Evolutionary conservation across 1,140 invertebrate genomes (phyloP).

Genomic region (Drosophila micromelanica): DNA sequence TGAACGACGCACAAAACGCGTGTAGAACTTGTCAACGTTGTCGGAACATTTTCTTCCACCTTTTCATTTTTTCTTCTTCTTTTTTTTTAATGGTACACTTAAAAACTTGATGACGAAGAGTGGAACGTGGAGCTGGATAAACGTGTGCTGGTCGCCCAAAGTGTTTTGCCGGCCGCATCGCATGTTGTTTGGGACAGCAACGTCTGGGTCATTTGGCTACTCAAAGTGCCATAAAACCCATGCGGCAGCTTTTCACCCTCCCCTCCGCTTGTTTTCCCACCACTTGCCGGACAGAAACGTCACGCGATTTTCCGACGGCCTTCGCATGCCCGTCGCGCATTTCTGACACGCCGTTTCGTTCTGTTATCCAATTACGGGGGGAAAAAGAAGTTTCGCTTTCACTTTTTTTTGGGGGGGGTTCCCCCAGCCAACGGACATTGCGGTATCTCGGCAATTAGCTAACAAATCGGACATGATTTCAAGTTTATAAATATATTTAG

Average conservation of each 20-base stretch:
- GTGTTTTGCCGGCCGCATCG: constrained; percentile 35
- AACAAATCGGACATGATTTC: constrained; percentile 32
- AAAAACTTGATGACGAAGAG: constrained; percentile 22
- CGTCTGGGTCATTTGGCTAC: constrained; percentile 42
- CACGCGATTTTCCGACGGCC: constrained; percentile 36
- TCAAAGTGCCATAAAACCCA: constrained; percentile 44
- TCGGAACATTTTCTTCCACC: constrained; percentile 26
- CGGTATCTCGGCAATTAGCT: constrained; percentile 23
- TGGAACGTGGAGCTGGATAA: background rate
- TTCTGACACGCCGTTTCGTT: constrained; percentile 29
- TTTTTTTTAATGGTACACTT: constrained; percentile 42
- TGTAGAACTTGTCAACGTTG: constrained; percentile 35
- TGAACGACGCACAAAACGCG: constrained; percentile 17
- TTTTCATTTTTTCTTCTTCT: background rate
- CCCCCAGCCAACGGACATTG: background rate
- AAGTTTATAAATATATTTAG: constrained; percentile 19
- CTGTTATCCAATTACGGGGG: constrained; percentile 46
- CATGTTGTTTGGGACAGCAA: constrained; percentile 16
- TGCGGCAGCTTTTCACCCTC: constrained; percentile 3
- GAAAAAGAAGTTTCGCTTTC: constrained; percentile 39
- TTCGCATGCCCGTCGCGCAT: constrained; percentile 32
- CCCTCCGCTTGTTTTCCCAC: constrained; percentile 6
- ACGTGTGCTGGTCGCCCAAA: constrained; percentile 19
- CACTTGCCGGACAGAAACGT: constrained; percentile 30
- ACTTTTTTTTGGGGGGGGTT: background rate